Conservation (phyloP, 2,797 vertebrate genomes). For the Poeciliopsis infans region DNA sequence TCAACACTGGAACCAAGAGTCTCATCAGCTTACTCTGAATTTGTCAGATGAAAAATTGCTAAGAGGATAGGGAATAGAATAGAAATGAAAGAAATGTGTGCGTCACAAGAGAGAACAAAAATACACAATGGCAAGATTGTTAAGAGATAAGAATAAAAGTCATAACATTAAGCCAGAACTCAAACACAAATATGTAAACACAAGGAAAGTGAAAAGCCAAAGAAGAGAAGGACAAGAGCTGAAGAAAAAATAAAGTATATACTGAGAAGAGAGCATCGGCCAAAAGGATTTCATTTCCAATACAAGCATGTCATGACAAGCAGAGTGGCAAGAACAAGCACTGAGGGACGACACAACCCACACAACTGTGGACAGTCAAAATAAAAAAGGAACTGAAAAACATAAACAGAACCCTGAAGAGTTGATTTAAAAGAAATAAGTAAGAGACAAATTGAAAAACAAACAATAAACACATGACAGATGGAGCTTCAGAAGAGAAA, state of each 20-base stretch:
- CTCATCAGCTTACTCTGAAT: conserved; percentile 34
- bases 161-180: conserved; percentile 9
- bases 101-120: conserved; percentile 40
- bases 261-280: conserved; percentile 37
- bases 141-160: conserved; percentile 25
- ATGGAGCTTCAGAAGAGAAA: background rate
- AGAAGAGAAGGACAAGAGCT: conserved; percentile 23
- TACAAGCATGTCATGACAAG: conserved; percentile 25
- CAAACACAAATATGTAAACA: background rate
- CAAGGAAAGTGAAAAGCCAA: conserved; percentile 24
- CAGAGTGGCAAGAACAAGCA: conserved; percentile 14
- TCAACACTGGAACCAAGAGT: conserved; percentile 31
- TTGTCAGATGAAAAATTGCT: conserved; percentile 46
- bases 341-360: conserved; percentile 21
- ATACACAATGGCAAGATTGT: conserved; percentile 14
- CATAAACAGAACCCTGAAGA: conserved; percentile 6
- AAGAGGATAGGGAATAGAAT: conserved; percentile 22
- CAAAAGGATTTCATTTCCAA: conserved; percentile 38
- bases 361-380: conserved; percentile 28
- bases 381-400: conserved; percentile 23
- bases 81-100: conserved; percentile 55
- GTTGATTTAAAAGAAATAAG: conserved; percentile 5
- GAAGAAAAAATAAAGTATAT: background rate
- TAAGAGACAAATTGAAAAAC: conserved; percentile 16
- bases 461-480: conserved; percentile 11